A percentile compares a stretch with the other conserved stretches of the same genome.
These are phyloP conservation scores for Thalassaphorura encarpata DNA, from an alignment of 1,140 invertebrate genomes.

Conservation along the genomic window DNA sequence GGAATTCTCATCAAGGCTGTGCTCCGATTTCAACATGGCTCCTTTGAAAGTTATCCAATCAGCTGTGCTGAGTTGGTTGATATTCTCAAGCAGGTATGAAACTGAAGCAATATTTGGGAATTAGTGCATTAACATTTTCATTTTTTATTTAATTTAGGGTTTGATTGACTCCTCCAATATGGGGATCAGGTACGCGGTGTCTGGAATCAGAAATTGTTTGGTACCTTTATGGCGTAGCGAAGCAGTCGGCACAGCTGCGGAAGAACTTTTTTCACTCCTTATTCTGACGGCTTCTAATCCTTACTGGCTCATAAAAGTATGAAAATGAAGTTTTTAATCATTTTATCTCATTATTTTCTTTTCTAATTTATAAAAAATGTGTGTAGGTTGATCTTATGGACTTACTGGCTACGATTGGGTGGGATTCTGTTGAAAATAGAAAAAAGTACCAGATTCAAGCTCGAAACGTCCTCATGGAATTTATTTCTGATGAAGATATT, in stretches of 20 bases:
- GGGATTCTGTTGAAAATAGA: conserved; percentile 16
- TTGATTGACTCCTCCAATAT: conserved; percentile 23
- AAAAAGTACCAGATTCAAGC: conserved; percentile 49
- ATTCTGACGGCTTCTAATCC: conserved; percentile 56
- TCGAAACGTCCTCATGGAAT: conserved; percentile 50
- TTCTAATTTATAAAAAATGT: conserved; percentile 7
- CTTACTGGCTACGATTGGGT: conserved; percentile 19
- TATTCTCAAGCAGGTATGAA: no score
- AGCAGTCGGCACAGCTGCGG: not conserved
- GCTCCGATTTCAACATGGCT: conserved; percentile 34
- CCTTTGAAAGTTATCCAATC: no score
- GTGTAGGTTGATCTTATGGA: conserved; percentile 18
- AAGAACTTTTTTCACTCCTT: conserved; percentile 48
- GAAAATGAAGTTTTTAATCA: conserved; percentile 31
- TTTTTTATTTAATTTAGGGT: conserved; percentile 6
- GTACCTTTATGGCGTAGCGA: conserved; percentile 1
- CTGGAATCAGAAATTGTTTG: conserved; percentile 20
- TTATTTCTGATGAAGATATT: conserved; percentile 52
- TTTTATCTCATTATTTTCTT: not conserved
- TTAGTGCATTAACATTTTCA: no score
- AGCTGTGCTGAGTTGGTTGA: no score
- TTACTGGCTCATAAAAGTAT: conserved; percentile 79
- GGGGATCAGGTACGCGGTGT: conserved; percentile 21
- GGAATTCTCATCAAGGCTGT: conserved; percentile 55
- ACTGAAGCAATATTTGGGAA: no score